phyloP scores from a whole-genome alignment of 2,113 vertebrate species.

The Falcunculus frontatus region DNA sequence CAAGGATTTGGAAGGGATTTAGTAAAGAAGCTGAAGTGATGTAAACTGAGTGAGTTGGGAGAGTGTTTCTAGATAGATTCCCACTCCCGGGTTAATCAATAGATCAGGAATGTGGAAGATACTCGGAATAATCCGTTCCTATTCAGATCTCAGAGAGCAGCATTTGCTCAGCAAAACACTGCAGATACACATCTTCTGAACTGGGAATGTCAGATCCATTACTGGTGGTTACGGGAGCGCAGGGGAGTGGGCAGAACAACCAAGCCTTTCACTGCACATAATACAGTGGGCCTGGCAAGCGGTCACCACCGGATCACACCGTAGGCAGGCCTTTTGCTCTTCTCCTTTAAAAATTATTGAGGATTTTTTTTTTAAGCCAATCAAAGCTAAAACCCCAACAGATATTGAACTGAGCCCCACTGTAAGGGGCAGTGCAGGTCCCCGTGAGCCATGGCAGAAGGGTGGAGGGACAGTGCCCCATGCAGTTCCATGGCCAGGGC shows the following conservation, averaged over 20 bases:
- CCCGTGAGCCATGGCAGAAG: neutral
- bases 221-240: neutral
- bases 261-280: neutral
- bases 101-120: neutral
- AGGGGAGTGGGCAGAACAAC: neutral
- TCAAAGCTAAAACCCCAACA: neutral
- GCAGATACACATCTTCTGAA: neutral
- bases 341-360: neutral
- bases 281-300: neutral
- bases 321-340: neutral
- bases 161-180: neutral
- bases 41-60: constrained; percentile 40
- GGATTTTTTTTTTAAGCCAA: neutral
- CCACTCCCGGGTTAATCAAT: constrained; percentile 24
- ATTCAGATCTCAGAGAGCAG: neutral
- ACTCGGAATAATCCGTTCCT: neutral
- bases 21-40: constrained; percentile 61
- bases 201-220: fast-evolving
- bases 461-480: neutral
- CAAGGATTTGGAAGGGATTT: constrained; percentile 67
- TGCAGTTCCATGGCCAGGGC: neutral
- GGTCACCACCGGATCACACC: neutral
- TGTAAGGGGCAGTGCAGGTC: fast-evolving
- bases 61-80: constrained; percentile 39
- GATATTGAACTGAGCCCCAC: neutral